Evolutionary conservation across 1,140 invertebrate species (phyloP).

Genomic region (Drosophila gunungcola): DNA sequence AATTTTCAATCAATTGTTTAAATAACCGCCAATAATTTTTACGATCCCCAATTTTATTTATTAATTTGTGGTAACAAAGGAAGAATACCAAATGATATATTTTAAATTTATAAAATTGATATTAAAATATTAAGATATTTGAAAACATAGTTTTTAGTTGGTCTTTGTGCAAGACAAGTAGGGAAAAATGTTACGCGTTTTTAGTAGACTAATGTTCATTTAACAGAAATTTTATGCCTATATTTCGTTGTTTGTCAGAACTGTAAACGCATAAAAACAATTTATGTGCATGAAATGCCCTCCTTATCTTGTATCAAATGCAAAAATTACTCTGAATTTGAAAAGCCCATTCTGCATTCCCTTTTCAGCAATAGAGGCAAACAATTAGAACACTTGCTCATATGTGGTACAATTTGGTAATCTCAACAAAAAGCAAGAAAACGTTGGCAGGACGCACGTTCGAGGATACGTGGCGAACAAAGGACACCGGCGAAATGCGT

Average conservation of each 20-base stretch:
- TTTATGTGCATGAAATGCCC: not conserved
- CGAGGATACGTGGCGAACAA: constrained; percentile 53
- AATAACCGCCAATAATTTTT: no score
- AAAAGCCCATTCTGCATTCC: not conserved
- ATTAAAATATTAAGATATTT: no score
- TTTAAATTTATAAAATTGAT: no score
- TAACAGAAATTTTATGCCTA: no score
- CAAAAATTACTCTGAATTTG: constrained; percentile 18
- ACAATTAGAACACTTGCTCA: constrained; percentile 31
- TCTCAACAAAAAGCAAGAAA: constrained; percentile 3
- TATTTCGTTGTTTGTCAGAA: not conserved
- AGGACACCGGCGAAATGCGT: constrained; percentile 20
- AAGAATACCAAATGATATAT: no score
- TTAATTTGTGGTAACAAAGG: no score
- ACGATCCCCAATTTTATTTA: no score
- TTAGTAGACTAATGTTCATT: no score
- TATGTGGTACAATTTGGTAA: constrained; percentile 38
- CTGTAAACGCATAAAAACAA: not conserved
- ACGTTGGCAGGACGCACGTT: constrained; percentile 28
- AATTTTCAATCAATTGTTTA: no score
- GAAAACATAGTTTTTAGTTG: no score
- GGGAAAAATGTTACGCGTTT: no score
- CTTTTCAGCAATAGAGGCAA: constrained; percentile 1
- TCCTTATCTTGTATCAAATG: constrained; percentile 20
- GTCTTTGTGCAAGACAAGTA: no score